Conservation (phyloP, 2,888 invertebrate genomes). For the Eurytoma adleriae region DNA sequence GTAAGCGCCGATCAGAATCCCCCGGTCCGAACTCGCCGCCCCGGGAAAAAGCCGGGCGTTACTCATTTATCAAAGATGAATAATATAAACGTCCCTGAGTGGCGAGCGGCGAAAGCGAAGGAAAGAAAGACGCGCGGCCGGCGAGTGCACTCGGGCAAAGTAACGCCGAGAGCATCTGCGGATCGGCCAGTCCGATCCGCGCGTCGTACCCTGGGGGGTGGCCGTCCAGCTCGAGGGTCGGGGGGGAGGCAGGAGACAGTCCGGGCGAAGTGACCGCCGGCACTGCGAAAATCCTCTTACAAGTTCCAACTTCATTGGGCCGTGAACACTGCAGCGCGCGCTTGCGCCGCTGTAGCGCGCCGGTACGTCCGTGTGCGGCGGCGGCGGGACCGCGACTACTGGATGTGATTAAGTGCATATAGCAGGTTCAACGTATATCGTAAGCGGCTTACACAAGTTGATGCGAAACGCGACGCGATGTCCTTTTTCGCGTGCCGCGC, state of each 20-base stretch:
- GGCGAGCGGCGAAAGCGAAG: background rate
- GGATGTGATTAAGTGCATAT: conserved; percentile 50
- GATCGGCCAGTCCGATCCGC: conserved; percentile 15
- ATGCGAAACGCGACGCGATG: conserved; percentile 34
- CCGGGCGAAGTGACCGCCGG: conserved; percentile 51
- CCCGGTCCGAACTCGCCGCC: no score
- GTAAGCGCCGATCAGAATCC: background rate
- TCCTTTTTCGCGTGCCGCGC: conserved; percentile 43
- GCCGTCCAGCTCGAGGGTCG: conserved; percentile 1
- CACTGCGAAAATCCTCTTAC: conserved; percentile 66
- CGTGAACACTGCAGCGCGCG: conserved; percentile 58
- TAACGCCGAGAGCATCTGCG: background rate
- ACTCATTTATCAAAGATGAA: conserved; percentile 32
- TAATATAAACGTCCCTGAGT: conserved; percentile 18
- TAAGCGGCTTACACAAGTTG: conserved; percentile 57
- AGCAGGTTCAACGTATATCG: conserved; percentile 44
- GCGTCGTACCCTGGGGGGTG: background rate
- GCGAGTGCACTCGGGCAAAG: background rate
- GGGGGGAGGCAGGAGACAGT: background rate
- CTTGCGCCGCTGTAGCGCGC: conserved; percentile 49
- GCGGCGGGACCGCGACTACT: background rate
- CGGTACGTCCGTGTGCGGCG: background rate
- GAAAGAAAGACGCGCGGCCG: background rate
- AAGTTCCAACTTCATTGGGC: conserved; percentile 66
- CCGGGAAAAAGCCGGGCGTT: conserved; percentile 1